Evolutionary conservation across 2,113 vertebrate species (phyloP).

Genomic region (Rhinopomastus cyanomelas): DNA sequence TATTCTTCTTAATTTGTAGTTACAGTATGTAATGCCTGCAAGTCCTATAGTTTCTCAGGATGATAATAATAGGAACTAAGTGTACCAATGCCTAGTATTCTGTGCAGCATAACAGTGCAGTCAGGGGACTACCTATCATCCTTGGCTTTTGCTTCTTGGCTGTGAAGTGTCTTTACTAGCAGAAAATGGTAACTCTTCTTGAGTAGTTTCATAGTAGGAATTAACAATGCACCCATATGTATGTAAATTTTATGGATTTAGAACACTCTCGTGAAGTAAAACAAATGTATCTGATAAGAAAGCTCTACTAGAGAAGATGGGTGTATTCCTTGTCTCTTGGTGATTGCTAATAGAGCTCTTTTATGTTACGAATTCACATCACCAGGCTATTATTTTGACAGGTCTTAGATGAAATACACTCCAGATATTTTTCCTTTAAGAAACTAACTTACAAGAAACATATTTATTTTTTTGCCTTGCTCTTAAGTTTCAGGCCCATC

Average conservation of each 20-base stretch:
- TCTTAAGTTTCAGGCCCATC: constrained; percentile 54
- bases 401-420: constrained; percentile 51
- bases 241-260: constrained; percentile 66
- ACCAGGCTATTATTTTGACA: constrained; percentile 59
- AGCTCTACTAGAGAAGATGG: constrained; percentile 15
- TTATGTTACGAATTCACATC: constrained; percentile 59
- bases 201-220: background rate
- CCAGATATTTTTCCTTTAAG: constrained; percentile 48
- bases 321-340: constrained; percentile 51
- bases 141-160: background rate
- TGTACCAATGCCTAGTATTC: background rate
- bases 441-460: constrained; percentile 30
- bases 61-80: background rate
- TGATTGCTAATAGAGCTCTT: constrained; percentile 62
- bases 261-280: constrained; percentile 57
- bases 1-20: background rate
- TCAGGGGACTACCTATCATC: background rate
- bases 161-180: background rate
- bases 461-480: constrained; percentile 53
- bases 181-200: background rate
- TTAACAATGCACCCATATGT: constrained; percentile 13
- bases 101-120: background rate
- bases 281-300: constrained; percentile 57
- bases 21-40: background rate
- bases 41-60: background rate